These are phyloP conservation scores for Lumbricus terrestris DNA, from an alignment of 2,888 invertebrate species.

Conservation along the genomic window DNA sequence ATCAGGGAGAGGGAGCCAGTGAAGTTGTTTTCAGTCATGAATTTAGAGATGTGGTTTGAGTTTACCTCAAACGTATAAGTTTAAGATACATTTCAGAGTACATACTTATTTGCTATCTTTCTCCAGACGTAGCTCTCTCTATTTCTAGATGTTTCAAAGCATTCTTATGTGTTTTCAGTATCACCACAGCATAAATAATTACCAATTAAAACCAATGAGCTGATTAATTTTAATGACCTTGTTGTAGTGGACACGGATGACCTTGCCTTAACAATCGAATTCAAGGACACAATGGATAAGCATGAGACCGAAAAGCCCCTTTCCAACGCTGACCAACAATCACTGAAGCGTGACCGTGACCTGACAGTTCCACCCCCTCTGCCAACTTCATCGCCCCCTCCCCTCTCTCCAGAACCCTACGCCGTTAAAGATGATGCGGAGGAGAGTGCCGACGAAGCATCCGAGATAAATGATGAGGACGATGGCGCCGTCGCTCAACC, in stretches of 20 bases:
- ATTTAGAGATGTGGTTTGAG: no score
- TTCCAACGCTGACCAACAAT: not conserved
- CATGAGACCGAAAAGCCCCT: not conserved
- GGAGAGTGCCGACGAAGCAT: constrained; percentile 10
- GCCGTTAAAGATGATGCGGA: not conserved
- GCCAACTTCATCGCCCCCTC: not conserved
- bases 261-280: constrained; percentile 10
- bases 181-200: not conserved
- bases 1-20: no score
- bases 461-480: not conserved
- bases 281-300: not conserved
- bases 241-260: not conserved
- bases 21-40: no score
- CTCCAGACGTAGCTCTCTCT: no score
- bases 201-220: not conserved
- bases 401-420: not conserved
- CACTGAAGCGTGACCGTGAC: not conserved
- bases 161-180: not conserved
- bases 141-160: no score
- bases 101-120: no score
- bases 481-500: not conserved
- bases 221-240: not conserved
- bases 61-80: no score
- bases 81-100: no score
- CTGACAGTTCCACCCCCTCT: not conserved